Conservation (phyloP, 2,797 vertebrate species). For the Limosa lapponica region DNA sequence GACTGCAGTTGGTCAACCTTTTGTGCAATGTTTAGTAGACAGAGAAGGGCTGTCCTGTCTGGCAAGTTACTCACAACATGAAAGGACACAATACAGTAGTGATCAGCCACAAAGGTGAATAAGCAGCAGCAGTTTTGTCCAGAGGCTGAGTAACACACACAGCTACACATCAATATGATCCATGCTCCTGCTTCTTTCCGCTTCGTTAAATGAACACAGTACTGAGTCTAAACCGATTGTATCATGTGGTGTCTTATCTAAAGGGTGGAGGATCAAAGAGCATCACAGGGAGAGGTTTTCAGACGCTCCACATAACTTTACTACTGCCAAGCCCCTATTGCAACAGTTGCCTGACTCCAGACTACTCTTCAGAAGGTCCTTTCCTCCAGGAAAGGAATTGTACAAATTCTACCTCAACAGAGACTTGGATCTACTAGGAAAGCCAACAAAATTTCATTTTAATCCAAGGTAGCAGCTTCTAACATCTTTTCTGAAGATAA, state of each 20-base stretch:
- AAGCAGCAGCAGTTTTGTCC: neutral
- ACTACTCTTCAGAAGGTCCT: neutral
- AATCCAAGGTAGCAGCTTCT: neutral
- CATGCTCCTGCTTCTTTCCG: neutral
- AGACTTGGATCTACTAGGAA: neutral
- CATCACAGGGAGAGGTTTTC: neutral
- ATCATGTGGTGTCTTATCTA: neutral
- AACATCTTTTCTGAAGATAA: neutral
- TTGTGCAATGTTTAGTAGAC: neutral
- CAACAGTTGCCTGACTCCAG: neutral
- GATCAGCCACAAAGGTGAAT: constrained; percentile 5
- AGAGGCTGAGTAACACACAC: neutral
- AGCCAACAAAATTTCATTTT: neutral
- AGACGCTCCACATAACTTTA: neutral
- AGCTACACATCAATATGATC: neutral
- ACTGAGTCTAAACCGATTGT: neutral
- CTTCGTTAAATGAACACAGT: neutral
- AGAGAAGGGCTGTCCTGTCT: neutral
- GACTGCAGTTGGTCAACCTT: neutral
- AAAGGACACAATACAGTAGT: neutral
- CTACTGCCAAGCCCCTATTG: neutral
- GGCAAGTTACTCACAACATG: neutral
- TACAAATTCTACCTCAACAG: neutral
- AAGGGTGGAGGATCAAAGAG: neutral
- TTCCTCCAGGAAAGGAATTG: neutral